Conservation (phyloP, 2,888 invertebrate species). For the Uropetala carovei region DNA sequence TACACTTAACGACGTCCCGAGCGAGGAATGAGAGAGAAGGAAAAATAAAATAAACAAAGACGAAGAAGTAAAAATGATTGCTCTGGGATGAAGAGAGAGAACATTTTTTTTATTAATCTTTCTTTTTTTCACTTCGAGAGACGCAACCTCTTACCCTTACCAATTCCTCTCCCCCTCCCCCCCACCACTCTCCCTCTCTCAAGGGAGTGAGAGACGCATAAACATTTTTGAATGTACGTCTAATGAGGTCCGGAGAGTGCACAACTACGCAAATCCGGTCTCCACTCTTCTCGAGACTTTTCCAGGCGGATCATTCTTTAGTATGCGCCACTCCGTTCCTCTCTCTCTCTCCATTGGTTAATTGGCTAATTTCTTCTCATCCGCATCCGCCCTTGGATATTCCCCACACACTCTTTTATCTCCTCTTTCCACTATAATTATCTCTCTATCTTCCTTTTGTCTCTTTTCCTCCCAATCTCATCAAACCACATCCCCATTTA, state of each 20-base stretch:
- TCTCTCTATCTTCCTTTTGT: neutral
- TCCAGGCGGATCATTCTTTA: neutral
- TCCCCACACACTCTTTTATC: neutral
- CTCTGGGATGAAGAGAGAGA: neutral
- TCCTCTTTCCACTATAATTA: neutral
- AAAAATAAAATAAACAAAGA: neutral
- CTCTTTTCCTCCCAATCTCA: too few species aligned
- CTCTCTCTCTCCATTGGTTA: neutral
- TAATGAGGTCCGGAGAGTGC: neutral
- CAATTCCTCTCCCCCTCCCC: neutral
- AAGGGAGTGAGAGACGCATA: neutral
- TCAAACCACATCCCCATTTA: too few species aligned
- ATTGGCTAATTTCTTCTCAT: neutral
- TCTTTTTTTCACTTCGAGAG: too few species aligned
- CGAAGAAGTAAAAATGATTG: neutral
- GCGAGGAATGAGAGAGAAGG: neutral
- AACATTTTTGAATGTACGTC: constrained; percentile 21
- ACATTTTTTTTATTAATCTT: neutral
- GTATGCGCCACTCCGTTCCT: too few species aligned
- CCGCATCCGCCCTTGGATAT: neutral
- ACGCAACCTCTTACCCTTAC: too few species aligned
- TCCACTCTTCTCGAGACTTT: neutral
- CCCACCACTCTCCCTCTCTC: too few species aligned
- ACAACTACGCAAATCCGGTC: neutral
- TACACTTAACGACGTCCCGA: neutral